These are phyloP conservation scores for Asarcornis scutulata DNA, from an alignment of 2,113 vertebrate species.

Conservation along the genomic window DNA sequence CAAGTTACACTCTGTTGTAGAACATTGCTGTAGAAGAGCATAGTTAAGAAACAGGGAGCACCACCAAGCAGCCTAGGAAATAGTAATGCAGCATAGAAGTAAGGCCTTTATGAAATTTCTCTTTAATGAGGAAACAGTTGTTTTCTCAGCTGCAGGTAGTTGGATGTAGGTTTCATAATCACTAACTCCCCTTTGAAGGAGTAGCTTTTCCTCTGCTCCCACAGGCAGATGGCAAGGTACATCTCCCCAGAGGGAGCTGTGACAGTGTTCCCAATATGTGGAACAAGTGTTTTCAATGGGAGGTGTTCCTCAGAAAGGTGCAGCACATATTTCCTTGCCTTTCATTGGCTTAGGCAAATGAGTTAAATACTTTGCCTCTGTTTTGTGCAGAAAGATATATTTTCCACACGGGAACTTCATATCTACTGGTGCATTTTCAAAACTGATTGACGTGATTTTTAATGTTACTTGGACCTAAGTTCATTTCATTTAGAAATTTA, in stretches of 20 bases:
- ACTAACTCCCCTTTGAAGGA: rapidly evolving
- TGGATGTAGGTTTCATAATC: not conserved
- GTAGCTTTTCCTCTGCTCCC: not conserved
- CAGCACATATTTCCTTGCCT: not conserved
- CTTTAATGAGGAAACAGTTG: not conserved
- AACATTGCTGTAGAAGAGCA: not conserved
- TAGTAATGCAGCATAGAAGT: not conserved
- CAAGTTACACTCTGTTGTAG: not conserved
- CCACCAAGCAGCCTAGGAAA: not conserved
- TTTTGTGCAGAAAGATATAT: not conserved
- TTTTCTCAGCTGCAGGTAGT: not conserved
- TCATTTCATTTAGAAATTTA: not conserved
- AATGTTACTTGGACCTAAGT: not conserved
- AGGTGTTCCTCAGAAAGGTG: not conserved
- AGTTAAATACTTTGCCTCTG: not conserved
- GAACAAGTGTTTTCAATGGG: not conserved
- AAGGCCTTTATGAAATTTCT: not conserved
- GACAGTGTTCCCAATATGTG: rapidly evolving
- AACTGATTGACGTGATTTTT: not conserved
- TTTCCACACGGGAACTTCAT: not conserved
- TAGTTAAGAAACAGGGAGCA: not conserved
- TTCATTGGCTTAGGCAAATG: not conserved
- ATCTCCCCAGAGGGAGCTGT: rapidly evolving
- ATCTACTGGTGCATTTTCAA: not conserved
- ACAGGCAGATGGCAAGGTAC: not conserved